phyloP scores from a whole-genome alignment of 2,797 vertebrate genomes.

The Bradypodion ventrale region DNA sequence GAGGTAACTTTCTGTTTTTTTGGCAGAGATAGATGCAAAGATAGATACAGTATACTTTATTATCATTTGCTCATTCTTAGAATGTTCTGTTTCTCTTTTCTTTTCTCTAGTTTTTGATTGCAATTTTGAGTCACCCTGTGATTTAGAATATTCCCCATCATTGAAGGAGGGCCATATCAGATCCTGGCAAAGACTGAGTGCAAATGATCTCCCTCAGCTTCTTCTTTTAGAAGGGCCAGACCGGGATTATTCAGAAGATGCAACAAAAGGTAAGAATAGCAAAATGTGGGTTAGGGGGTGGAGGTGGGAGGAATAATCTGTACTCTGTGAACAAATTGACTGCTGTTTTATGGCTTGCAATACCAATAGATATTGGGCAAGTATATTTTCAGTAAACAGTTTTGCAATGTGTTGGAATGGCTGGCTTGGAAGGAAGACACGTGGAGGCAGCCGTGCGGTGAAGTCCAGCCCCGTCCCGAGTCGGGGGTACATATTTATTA shows the following conservation, averaged over 20 bases:
- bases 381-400: too few species aligned
- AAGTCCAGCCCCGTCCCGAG: too few species aligned
- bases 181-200: conserved; percentile 72
- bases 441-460: too few species aligned
- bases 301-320: too few species aligned
- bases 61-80: neutral
- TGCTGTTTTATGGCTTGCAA: neutral
- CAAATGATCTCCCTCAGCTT: conserved; percentile 69
- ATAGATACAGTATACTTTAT: neutral
- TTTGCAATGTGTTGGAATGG: neutral
- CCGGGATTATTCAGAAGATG: conserved; percentile 72
- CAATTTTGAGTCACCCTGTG: conserved; percentile 79
- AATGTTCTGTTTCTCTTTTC: conserved; percentile 15
- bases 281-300: too few species aligned
- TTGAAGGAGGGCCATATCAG: conserved; percentile 59
- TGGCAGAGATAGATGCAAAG: neutral
- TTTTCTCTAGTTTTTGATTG: conserved; percentile 77
- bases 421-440: too few species aligned
- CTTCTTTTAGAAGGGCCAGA: conserved; percentile 61
- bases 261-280: conserved; percentile 72
- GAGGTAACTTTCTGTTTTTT: neutral
- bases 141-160: conserved; percentile 75
- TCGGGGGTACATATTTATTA: too few species aligned
- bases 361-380: too few species aligned
- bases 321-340: neutral